Evolutionary conservation across 37 sponge, comb jelly and placozoan genomes (phyloP).

Genomic region (Cliona cf. orientalis): DNA sequence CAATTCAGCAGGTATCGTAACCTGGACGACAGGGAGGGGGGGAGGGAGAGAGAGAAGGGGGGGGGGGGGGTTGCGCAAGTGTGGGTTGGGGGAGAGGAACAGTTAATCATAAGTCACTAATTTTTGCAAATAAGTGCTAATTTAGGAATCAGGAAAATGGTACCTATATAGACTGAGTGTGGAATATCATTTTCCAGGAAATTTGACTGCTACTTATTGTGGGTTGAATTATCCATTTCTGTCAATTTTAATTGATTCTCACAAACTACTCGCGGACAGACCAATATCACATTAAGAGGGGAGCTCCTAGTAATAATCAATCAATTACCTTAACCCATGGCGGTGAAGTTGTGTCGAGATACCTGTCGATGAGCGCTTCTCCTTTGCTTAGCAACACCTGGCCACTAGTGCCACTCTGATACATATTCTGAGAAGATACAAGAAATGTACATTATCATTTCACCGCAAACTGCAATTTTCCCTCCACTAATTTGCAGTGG

Average conservation of each 20-base stretch:
- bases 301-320: no score
- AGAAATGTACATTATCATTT: background rate
- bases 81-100: no score
- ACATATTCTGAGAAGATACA: background rate
- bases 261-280: no score
- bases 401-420: background rate
- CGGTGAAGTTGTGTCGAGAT: conserved; percentile 22
- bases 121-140: no score
- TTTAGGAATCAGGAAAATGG: no score
- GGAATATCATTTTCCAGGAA: background rate
- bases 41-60: conserved; percentile 7
- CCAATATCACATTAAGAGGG: no score
- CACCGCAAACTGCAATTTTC: no score
- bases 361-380: conserved; percentile 26
- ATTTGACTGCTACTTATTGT: background rate
- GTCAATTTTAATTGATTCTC: background rate
- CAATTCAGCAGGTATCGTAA: background rate
- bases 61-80: background rate
- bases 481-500: no score
- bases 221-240: background rate
- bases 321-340: conserved; percentile 40
- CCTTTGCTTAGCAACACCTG: background rate
- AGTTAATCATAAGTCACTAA: no score
- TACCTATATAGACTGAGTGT: conserved; percentile 19
- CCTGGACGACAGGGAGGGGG: background rate